Conservation (phyloP, 2,113 vertebrate species). For the Rhinogobius similis region DNA sequence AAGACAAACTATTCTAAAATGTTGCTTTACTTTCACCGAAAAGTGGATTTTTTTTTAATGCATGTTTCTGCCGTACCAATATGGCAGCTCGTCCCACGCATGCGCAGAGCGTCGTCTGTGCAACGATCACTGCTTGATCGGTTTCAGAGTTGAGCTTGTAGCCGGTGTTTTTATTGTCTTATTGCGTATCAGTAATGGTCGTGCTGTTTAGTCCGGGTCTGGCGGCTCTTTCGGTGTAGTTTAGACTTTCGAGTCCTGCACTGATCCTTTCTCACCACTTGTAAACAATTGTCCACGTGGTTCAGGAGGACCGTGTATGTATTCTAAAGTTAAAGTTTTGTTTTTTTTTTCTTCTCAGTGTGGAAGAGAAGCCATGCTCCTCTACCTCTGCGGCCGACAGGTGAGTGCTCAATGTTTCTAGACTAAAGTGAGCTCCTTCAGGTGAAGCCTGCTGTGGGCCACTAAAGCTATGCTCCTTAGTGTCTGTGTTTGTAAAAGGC, state of each 20-base stretch:
- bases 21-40: not conserved
- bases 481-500: too few relatives aligned
- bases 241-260: not conserved
- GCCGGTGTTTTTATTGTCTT: too few relatives aligned
- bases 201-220: not conserved
- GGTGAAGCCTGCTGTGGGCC: too few relatives aligned
- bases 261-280: not conserved
- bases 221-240: not conserved
- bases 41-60: not conserved
- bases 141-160: too few relatives aligned
- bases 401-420: conserved; percentile 25
- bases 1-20: not conserved
- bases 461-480: too few relatives aligned
- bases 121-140: too few relatives aligned
- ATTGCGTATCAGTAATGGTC: too few relatives aligned
- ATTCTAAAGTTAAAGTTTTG: not conserved
- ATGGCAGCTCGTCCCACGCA: not conserved
- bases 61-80: not conserved
- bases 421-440: too few relatives aligned
- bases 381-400: conserved; percentile 63
- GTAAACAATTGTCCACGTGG: not conserved
- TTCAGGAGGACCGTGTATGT: not conserved
- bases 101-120: not conserved
- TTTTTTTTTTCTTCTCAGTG: conserved; percentile 37
- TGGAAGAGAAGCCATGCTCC: conserved; percentile 78